Evolutionary conservation across 2,888 invertebrate species (phyloP).

Genomic region (Diarsia rubi): DNA sequence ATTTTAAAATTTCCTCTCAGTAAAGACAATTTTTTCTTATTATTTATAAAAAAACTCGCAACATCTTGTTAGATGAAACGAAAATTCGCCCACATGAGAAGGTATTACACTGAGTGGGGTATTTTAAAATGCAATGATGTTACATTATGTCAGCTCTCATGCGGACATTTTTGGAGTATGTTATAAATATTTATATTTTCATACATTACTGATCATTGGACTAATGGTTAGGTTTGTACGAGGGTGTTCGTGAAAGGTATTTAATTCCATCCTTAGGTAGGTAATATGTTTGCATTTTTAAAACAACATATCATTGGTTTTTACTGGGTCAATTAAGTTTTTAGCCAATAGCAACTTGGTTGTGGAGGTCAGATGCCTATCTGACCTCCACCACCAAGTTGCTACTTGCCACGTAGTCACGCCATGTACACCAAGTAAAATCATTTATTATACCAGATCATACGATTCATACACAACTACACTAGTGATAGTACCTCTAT

Average conservation of each 20-base stretch:
- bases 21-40: neutral
- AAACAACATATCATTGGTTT: too few relatives aligned
- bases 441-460: too few relatives aligned
- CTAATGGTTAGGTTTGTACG: slow-evolving; percentile 7
- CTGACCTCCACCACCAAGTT: too few relatives aligned
- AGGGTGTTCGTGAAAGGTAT: neutral
- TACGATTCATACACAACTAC: too few relatives aligned
- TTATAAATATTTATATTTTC: slow-evolving; percentile 44
- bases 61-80: neutral
- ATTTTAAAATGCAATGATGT: slow-evolving; percentile 39
- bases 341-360: too few relatives aligned
- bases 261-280: neutral
- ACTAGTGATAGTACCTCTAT: too few relatives aligned
- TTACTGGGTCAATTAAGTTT: too few relatives aligned
- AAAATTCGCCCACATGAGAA: neutral
- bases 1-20: neutral
- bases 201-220: slow-evolving; percentile 7
- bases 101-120: slow-evolving; percentile 2
- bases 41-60: too few relatives aligned
- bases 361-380: neutral
- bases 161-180: slow-evolving; percentile 16
- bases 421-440: too few relatives aligned
- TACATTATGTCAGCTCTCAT: slow-evolving; percentile 18
- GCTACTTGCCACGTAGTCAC: too few relatives aligned
- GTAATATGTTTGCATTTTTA: too few relatives aligned